Base-by-base conservation (phyloP, 2,113 vertebrate genomes). In the Pipra filicauda region DNA sequence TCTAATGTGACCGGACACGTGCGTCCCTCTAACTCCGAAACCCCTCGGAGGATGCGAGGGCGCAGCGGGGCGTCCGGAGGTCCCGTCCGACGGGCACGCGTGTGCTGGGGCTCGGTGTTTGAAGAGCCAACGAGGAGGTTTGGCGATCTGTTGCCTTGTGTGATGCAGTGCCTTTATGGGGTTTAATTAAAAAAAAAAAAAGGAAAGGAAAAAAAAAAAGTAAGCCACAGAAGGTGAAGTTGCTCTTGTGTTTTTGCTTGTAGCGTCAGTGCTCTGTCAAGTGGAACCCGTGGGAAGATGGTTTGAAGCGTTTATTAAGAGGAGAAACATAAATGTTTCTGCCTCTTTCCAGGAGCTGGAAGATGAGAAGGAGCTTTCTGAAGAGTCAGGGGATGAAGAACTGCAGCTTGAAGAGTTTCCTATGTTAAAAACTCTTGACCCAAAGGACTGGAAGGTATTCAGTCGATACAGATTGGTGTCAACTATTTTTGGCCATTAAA, bases 381-480 rank as follows among this genome's bases (percentile, higher is more conserved):
- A 99, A 94, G 99, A 99, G 89, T 99, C 98, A 0, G 99, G 99
- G 49, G 99, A 99, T 97, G 99, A 99, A 93, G 99, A 99, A 94
- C 94, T 99, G 39, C 99, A 99, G 96, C 96, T 99, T 59, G 98
- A 99, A 97, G 99, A 99, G 87, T 99, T 99, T 96, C 97, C 99
- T 28, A 98, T 99, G 98, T 98, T 99, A 85, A 99, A 99, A 96
- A 99, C 99, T 35, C 99, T 99, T 64, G 99, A 99, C 91, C 99
- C 99, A 82, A 99, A 99, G 97, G 99, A 99, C 97, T 99, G 99
- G 99, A 99, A 99, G 99, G 99, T 99, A 98, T 59, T 79, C 12
- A 6, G 33, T n/a, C 66, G 31, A 2, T 70, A 22, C 5, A 11
- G 26, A 39, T 69, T 26, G 37, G 22, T 27, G 8, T 55, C 58